Conservation (phyloP, 2,888 invertebrate genomes). For the Orthosia incerta region DNA sequence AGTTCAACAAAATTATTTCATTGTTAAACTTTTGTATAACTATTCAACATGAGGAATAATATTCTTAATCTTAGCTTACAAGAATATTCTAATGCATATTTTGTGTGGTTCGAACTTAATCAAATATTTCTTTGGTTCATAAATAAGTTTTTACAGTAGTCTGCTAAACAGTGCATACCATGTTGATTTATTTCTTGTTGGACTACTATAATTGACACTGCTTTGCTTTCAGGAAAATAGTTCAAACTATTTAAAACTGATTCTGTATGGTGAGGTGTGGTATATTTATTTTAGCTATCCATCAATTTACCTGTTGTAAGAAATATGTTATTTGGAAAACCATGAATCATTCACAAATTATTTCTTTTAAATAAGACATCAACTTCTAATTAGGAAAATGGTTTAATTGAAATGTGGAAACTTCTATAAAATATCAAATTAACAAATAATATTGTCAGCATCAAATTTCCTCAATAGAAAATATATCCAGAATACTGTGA, state of each 20-base stretch:
- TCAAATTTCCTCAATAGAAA: too few relatives aligned
- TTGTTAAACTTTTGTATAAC: background rate
- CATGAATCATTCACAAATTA: background rate
- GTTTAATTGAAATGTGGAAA: too few relatives aligned
- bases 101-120: background rate
- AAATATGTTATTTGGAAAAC: background rate
- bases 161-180: slow-evolving; percentile 50
- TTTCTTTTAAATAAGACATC: too few relatives aligned
- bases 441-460: too few relatives aligned
- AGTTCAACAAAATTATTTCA: background rate
- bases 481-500: too few relatives aligned
- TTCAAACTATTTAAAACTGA: slow-evolving; percentile 7
- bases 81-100: background rate
- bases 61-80: background rate
- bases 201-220: slow-evolving; percentile 8
- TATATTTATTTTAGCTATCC: too few relatives aligned
- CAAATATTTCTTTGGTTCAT: background rate
- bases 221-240: slow-evolving; percentile 23
- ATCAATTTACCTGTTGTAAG: slow-evolving; percentile 5
- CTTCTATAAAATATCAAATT: too few relatives aligned
- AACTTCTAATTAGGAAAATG: too few relatives aligned
- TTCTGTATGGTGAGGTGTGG: too few relatives aligned
- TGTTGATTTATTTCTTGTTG: slow-evolving; percentile 10
- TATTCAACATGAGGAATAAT: background rate
- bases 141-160: slow-evolving; percentile 1